These are phyloP conservation scores for Orthonevra nobilis DNA, from an alignment of 2,888 invertebrate genomes.

Conservation along the genomic window DNA sequence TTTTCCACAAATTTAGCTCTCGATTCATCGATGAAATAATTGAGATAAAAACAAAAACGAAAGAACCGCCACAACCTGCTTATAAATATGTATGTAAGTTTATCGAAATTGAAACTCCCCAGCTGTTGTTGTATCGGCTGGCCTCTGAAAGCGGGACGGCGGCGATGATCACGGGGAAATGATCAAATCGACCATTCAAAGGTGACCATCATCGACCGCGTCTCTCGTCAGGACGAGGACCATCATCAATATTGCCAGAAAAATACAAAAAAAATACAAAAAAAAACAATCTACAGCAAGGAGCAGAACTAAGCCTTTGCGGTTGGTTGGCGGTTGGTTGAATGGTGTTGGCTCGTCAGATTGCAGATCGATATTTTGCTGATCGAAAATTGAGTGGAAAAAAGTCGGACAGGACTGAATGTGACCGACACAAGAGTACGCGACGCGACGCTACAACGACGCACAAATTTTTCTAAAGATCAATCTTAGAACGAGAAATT, in stretches of 20 bases:
- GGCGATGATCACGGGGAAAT: conserved; percentile 29
- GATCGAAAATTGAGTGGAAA: conserved; percentile 67
- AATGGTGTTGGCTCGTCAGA: conserved; percentile 70
- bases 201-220: conserved; percentile 61
- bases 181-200: conserved; percentile 66
- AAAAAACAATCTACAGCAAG: conserved; percentile 65
- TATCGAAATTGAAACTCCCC: conserved; percentile 71
- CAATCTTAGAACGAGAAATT: conserved; percentile 72
- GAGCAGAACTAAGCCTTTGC: conserved; percentile 67
- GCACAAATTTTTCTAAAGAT: conserved; percentile 69
- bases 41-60: conserved; percentile 72
- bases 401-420: conserved; percentile 64
- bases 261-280: conserved; percentile 23
- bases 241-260: conserved; percentile 28
- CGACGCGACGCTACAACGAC: too few relatives aligned
- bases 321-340: conserved; percentile 67
- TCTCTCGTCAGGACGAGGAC: conserved; percentile 48
- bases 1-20: conserved; percentile 68
- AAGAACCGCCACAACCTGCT: conserved; percentile 70
- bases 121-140: conserved; percentile 63
- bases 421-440: conserved; percentile 66
- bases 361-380: conserved; percentile 69
- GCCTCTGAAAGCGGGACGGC: conserved; percentile 9
- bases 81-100: conserved; percentile 72
- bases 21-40: conserved; percentile 72